Percentiles rank a stretch among this genome's conserved stretches.
Evolutionary conservation across 2,797 vertebrate genomes (phyloP).

Genomic region (Pseudochirops corinnae): DNA sequence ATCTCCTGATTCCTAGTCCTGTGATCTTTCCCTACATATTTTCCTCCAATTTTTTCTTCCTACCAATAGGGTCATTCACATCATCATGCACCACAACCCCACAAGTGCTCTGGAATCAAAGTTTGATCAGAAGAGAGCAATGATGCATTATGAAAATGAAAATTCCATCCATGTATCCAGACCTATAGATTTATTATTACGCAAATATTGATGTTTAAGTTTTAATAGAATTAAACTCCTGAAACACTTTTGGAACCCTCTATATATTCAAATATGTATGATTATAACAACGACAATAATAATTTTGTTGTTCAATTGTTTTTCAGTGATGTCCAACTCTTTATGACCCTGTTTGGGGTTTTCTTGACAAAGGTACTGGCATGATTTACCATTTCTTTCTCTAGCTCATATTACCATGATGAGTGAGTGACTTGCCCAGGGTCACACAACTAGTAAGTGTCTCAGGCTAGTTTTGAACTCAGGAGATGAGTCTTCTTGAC

Average conservation of each 20-base stretch:
- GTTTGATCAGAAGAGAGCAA: neutral
- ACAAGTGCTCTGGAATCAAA: neutral
- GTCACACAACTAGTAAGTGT: neutral
- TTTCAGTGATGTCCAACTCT: neutral
- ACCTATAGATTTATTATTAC: neutral
- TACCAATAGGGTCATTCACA: neutral
- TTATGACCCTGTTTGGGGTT: neutral
- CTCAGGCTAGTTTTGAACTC: neutral
- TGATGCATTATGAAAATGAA: neutral
- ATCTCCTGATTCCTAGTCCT: neutral
- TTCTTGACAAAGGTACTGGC: neutral
- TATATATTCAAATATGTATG: neutral
- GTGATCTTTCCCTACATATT: neutral
- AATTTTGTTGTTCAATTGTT: neutral
- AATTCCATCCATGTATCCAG: neutral
- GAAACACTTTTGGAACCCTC: neutral
- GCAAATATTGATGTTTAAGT: neutral
- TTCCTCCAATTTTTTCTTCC: neutral
- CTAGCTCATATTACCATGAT: neutral
- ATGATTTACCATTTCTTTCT: neutral
- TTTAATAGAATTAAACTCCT: neutral
- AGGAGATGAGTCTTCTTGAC: neutral
- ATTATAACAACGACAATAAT: neutral
- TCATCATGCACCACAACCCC: neutral
- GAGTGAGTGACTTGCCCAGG: neutral